phyloP scores from a whole-genome alignment of 2,888 invertebrate genomes.

The Arctia plantaginis region DNA sequence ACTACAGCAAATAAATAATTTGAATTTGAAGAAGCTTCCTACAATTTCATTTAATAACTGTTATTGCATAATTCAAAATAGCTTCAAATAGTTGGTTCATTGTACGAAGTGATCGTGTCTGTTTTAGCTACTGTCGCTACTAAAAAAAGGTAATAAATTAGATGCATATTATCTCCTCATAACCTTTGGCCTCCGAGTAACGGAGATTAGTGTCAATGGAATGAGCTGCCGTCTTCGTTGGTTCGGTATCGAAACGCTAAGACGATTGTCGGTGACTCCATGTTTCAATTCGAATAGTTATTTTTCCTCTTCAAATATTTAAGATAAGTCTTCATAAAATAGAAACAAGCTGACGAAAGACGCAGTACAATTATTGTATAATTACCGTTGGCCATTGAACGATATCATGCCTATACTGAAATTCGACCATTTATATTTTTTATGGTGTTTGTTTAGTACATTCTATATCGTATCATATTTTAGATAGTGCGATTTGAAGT shows the following conservation, averaged over 20 bases:
- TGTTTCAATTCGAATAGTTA: not conserved
- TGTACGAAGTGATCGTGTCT: constrained; percentile 22
- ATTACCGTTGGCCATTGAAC: not conserved
- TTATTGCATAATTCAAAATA: not conserved
- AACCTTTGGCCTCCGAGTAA: constrained; percentile 47
- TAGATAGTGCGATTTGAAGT: too few species aligned
- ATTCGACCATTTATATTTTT: too few species aligned
- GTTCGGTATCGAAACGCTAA: not conserved
- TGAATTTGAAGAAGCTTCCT: too few species aligned
- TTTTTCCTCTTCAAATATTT: too few species aligned
- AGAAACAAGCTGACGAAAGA: too few species aligned
- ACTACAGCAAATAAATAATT: too few species aligned
- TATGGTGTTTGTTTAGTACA: too few species aligned
- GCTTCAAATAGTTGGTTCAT: constrained; percentile 25
- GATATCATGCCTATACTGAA: too few species aligned
- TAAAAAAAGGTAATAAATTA: constrained; percentile 35
- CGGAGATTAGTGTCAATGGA: constrained; percentile 39
- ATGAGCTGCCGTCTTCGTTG: constrained; percentile 4
- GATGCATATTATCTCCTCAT: constrained; percentile 45
- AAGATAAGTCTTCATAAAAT: too few species aligned
- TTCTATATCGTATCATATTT: too few species aligned
- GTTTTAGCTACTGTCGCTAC: constrained; percentile 17
- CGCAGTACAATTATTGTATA: too few species aligned
- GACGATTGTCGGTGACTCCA: not conserved
- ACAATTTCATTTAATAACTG: too few species aligned